A percentile compares a stretch with the other conserved stretches of the same genome.
phyloP scores from a whole-genome alignment of 1,140 invertebrate genomes.

The Lucilia sericata region DNA sequence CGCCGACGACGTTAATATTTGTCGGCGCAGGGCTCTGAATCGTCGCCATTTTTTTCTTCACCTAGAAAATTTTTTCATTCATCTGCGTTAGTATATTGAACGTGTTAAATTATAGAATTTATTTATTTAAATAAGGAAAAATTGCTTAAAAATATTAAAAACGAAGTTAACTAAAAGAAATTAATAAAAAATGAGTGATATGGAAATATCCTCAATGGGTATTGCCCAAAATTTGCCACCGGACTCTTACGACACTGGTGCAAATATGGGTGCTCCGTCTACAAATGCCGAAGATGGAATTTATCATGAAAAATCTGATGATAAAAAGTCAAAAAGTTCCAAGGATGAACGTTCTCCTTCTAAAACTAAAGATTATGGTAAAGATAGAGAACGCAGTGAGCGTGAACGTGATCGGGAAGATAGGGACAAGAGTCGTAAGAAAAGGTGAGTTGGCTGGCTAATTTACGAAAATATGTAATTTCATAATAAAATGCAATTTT shows the following conservation, averaged over 20 bases:
- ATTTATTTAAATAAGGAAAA: background rate
- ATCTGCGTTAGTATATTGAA: background rate
- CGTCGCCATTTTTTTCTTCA: slow-evolving; percentile 22
- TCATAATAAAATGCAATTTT: background rate
- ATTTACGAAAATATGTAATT: background rate
- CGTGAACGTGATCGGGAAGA: slow-evolving; percentile 38
- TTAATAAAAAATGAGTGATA: background rate
- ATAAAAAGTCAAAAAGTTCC: slow-evolving; percentile 20
- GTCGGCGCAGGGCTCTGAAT: too few species aligned
- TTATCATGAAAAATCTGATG: slow-evolving; percentile 22
- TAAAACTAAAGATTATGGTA: slow-evolving; percentile 43
- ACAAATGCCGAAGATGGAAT: slow-evolving; percentile 21
- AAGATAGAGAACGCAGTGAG: slow-evolving; percentile 48
- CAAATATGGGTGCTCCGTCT: slow-evolving; percentile 56
- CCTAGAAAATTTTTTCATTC: background rate
- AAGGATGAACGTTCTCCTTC: slow-evolving; percentile 58
- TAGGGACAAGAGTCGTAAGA: slow-evolving; percentile 9
- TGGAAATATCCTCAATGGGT: slow-evolving; percentile 15
- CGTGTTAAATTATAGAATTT: background rate
- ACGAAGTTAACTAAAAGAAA: background rate
- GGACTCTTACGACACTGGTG: background rate
- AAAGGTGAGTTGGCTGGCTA: slow-evolving; percentile 35
- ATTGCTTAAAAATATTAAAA: background rate
- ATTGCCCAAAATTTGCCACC: background rate
- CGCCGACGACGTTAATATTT: too few species aligned